Conservation (phyloP, 2,113 vertebrate genomes). For the Trichechus manatus region DNA sequence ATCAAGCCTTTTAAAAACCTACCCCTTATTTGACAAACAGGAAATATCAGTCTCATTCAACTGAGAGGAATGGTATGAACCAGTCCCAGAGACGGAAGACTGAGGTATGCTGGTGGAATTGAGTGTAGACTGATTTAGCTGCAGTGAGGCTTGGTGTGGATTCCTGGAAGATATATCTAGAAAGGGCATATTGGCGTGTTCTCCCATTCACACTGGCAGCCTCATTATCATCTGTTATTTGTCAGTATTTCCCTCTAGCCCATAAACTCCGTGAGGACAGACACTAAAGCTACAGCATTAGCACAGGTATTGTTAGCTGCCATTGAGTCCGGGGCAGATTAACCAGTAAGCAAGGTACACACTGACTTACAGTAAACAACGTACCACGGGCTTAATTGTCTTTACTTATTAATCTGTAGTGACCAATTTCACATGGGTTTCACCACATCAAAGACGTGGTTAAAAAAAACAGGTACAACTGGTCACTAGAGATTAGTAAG, state of each 20-base stretch:
- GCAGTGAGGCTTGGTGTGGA: no score
- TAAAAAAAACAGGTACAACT: no score
- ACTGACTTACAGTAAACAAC: no score
- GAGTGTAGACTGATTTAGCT: neutral
- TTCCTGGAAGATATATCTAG: neutral
- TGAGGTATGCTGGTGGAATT: rapidly evolving
- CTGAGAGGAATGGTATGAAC: neutral
- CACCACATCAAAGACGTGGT: no score
- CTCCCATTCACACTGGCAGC: rapidly evolving
- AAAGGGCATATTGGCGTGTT: rapidly evolving
- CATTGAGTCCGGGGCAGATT: no score
- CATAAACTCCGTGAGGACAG: neutral
- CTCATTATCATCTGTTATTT: neutral
- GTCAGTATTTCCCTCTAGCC: neutral
- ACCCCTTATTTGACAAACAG: neutral
- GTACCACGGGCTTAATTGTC: no score
- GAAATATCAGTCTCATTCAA: neutral
- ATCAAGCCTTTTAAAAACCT: neutral
- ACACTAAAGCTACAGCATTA: neutral
- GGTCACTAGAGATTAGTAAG: no score
- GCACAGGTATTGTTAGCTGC: no score
- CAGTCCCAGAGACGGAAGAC: neutral
- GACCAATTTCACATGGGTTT: no score
- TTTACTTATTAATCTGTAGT: no score
- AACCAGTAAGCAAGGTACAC: no score